phyloP scores from a whole-genome alignment of 2,888 invertebrate genomes.

The Epirrhoe alternata region DNA sequence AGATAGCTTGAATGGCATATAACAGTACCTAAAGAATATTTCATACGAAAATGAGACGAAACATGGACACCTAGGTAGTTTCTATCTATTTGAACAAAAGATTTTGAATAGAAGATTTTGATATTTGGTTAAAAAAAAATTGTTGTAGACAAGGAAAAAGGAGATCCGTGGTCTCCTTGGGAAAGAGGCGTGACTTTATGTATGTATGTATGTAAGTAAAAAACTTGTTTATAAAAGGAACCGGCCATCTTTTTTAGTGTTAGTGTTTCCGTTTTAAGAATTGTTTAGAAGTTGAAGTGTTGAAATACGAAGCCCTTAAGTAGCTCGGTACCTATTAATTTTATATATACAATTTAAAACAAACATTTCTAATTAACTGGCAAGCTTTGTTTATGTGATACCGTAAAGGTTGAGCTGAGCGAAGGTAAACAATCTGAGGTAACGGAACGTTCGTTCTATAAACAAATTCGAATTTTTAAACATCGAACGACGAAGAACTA shows the following conservation, averaged over 20 bases:
- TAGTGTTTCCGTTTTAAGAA: constrained; percentile 26
- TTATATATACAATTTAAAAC: constrained; percentile 36
- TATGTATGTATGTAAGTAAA: too few species aligned
- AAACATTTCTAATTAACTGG: constrained; percentile 41
- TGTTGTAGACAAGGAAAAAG: too few species aligned
- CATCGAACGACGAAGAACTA: background rate
- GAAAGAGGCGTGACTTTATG: too few species aligned
- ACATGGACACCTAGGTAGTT: background rate
- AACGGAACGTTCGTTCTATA: constrained; percentile 32
- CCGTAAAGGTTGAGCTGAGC: constrained; percentile 29
- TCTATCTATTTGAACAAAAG: too few species aligned
- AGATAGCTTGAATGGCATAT: too few species aligned
- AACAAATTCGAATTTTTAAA: constrained; percentile 27
- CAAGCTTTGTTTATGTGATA: constrained; percentile 37
- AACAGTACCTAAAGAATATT: too few species aligned
- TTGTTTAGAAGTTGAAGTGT: constrained; percentile 35
- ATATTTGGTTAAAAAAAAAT: too few species aligned
- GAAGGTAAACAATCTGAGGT: constrained; percentile 37
- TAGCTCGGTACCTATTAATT: constrained; percentile 28
- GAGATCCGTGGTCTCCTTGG: too few species aligned
- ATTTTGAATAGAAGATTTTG: too few species aligned
- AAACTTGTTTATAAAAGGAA: constrained; percentile 7
- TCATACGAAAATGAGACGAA: too few species aligned
- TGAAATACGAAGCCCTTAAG: constrained; percentile 41
- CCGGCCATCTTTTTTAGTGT: constrained; percentile 10